Percentiles rank a stretch among this genome's conserved stretches.
These are phyloP conservation scores for Cairina moschata DNA, from an alignment of 2,113 vertebrate species.

Conservation along the genomic window DNA sequence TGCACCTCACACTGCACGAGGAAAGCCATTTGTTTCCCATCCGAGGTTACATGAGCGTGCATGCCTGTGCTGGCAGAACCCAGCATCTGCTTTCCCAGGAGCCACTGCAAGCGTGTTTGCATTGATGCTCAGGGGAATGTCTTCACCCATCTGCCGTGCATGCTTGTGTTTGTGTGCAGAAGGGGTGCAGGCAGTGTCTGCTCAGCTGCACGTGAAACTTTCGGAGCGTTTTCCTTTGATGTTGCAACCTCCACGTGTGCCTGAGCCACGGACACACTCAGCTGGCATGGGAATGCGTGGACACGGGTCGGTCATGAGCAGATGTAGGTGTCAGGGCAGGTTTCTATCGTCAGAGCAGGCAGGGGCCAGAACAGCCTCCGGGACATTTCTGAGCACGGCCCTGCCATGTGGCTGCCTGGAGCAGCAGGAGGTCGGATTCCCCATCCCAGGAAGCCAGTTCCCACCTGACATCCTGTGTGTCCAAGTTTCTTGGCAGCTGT, in stretches of 20 bases:
- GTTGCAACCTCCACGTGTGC: fast-evolving
- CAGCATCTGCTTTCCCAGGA: neutral
- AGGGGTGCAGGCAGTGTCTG: neutral
- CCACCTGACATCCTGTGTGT: neutral
- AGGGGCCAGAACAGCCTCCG: neutral
- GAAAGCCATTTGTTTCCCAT: neutral
- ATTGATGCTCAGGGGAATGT: neutral
- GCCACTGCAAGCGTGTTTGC: neutral
- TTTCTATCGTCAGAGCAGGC: neutral
- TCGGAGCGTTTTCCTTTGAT: neutral
- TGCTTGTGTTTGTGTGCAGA: neutral
- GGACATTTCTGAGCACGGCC: neutral
- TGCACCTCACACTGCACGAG: neutral
- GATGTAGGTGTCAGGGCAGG: neutral
- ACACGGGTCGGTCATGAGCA: neutral
- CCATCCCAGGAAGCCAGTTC: neutral
- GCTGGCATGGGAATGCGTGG: neutral
- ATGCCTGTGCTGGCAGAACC: neutral
- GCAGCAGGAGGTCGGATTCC: conserved; percentile 1
- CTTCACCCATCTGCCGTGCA: neutral
- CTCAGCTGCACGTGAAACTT: neutral
- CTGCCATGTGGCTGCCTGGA: neutral
- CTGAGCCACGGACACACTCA: fast-evolving
- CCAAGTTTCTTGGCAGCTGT: conserved; percentile 33
- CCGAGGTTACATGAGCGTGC: neutral